Base-by-base conservation (phyloP, 1,140 invertebrate species). In the Drosophila tsacasi region DNA sequence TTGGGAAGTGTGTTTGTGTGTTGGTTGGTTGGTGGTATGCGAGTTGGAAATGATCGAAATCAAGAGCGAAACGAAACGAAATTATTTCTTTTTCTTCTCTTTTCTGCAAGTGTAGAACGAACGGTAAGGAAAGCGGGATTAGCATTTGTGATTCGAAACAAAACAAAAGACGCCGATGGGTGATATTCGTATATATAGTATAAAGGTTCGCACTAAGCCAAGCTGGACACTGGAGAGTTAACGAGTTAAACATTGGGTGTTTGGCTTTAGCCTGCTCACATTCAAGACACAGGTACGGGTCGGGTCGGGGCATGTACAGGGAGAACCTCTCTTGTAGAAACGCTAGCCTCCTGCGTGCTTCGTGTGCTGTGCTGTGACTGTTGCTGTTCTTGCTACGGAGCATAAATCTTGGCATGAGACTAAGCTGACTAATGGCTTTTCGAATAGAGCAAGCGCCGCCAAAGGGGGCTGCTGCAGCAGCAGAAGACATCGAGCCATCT, bases 71-170 rank as follows among this genome's bases (percentile, higher is more conserved):
- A 84, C 62, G 74, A 89, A 87, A 87, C 65, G 44, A 49, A 79
- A 67, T 89, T 91, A 91, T 85, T 85, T 89, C 79, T 91, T 91
- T 91, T 91, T 91, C 73, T 91, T 91, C 82, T 91, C 90, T 80
- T 91, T 91, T 91, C 89, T 91, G 89, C 39, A 91, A 91, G 50
- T 80, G 73, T 80, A 91, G 81, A 74, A 85, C 49, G 57, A 76
- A 57, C 35, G 35, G 9, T n/a, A 55, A 25, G 8, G 15, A 68
- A 75, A 83, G 79, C 71, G 64, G 54, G 44, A 50, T 62, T 81
- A 76, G 57, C 69, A 83, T 52, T 30, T 25, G 67, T 57, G 63
- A 68, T 71, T 23, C 7, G 23, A 50, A 47, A 39, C 27, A 61
- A 81, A 73, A 54, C 44, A 44, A 50, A 21, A 32, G 37, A 44